Percentiles rank a stretch among this genome's conserved stretches.
Conservation (phyloP, 2,888 invertebrate species). For the Drosophila birchii region DNA sequence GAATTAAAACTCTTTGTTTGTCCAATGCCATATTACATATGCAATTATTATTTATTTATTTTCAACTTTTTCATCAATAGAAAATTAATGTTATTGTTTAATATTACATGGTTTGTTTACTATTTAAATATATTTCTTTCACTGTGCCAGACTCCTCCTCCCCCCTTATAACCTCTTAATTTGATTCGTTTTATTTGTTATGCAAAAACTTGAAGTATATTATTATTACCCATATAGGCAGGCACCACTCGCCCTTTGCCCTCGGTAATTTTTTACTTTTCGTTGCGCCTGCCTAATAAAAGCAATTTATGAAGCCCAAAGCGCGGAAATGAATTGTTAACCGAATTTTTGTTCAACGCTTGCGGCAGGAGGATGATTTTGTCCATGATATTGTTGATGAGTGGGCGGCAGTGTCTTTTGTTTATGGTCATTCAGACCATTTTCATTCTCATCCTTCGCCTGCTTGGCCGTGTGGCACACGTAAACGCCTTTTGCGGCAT, state of each 20-base stretch:
- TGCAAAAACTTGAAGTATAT: constrained; percentile 80
- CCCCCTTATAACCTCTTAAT: constrained; percentile 59
- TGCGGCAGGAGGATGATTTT: constrained; percentile 5
- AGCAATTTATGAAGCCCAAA: constrained; percentile 80
- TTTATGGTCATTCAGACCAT: constrained; percentile 62
- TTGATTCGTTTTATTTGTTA: constrained; percentile 79
- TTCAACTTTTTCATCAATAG: neutral
- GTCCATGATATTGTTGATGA: constrained; percentile 47
- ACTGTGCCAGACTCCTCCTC: neutral
- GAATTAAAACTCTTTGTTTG: constrained; percentile 1
- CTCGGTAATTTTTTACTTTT: constrained; percentile 32
- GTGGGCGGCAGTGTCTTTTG: constrained; percentile 65
- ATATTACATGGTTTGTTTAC: neutral
- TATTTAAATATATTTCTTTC: neutral
- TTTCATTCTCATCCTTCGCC: constrained; percentile 7
- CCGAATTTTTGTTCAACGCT: constrained; percentile 34
- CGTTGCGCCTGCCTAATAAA: constrained; percentile 72
- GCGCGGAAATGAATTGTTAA: constrained; percentile 80
- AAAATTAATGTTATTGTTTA: neutral
- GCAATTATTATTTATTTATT: constrained; percentile 4
- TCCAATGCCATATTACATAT: neutral
- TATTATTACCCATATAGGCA: constrained; percentile 63
- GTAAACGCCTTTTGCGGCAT: constrained; percentile 66
- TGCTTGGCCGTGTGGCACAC: constrained; percentile 12
- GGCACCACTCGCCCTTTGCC: constrained; percentile 12